Conservation (phyloP, 2,113 vertebrate species). For the Syngnathoides biaculeatus region DNA sequence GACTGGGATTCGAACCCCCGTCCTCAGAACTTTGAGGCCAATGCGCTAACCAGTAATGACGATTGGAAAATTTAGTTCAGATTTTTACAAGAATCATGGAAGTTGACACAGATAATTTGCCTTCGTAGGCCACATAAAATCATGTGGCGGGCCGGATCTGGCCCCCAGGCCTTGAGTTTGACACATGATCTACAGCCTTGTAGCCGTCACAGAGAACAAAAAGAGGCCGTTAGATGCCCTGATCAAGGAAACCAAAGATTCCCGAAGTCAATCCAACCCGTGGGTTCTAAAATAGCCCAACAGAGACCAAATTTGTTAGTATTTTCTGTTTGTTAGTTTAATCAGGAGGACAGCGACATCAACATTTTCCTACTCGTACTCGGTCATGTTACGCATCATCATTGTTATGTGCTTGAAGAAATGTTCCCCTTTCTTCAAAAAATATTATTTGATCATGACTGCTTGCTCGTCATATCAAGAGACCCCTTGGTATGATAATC, state of each 20-base stretch:
- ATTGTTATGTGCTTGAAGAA: conserved; percentile 17
- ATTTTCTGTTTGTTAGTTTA: not conserved
- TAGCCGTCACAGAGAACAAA: not conserved
- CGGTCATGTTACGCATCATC: not conserved
- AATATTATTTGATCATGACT: conserved; percentile 39
- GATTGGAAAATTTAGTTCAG: too few species aligned
- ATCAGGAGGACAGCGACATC: not conserved
- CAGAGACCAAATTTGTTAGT: not conserved
- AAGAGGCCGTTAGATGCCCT: not conserved
- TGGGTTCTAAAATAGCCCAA: not conserved
- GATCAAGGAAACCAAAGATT: not conserved
- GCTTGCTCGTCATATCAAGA: conserved; percentile 31
- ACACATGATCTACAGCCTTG: not conserved
- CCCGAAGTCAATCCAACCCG: not conserved
- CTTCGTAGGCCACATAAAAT: too few species aligned
- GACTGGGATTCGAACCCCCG: too few species aligned
- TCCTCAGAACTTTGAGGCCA: too few species aligned
- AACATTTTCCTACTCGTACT: not conserved
- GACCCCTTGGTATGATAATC: conserved; percentile 10
- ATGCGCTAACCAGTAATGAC: too few species aligned
- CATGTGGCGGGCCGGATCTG: too few species aligned
- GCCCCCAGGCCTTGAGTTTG: too few species aligned
- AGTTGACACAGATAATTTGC: too few species aligned
- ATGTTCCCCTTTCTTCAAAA: not conserved
- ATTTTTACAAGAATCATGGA: too few species aligned